Conservation (phyloP, 2,888 invertebrate genomes). For the Philaethria dido region DNA sequence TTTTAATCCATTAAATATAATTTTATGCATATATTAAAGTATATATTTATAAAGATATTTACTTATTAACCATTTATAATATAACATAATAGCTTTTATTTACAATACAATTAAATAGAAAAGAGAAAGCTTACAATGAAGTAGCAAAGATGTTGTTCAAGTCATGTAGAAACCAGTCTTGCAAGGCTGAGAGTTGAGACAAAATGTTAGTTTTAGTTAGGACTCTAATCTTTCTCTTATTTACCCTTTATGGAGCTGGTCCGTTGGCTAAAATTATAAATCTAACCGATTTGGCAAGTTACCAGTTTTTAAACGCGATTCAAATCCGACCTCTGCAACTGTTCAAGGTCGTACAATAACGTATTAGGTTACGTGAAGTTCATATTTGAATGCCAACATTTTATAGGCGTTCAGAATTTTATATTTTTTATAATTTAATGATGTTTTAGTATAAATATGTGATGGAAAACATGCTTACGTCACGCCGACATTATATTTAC, state of each 20-base stretch:
- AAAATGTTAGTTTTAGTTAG: conserved; percentile 5
- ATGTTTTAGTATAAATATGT: neutral
- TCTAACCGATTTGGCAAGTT: conserved; percentile 25
- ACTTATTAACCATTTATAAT: neutral
- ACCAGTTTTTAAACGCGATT: conserved; percentile 28
- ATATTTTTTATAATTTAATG: neutral
- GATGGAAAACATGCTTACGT: neutral
- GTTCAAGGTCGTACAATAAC: conserved; percentile 20
- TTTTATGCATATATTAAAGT: no score
- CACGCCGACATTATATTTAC: conserved; percentile 6
- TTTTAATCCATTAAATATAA: no score
- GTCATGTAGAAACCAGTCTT: conserved; percentile 35
- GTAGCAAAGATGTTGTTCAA: conserved; percentile 38
- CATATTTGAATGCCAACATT: conserved; percentile 14
- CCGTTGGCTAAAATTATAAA: conserved; percentile 5
- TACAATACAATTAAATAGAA: conserved; percentile 32
- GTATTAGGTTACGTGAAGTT: conserved; percentile 22
- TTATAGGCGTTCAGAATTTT: neutral
- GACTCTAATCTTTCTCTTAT: conserved; percentile 2
- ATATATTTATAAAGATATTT: no score
- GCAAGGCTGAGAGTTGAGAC: conserved; percentile 6
- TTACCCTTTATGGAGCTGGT: neutral
- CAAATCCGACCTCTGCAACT: conserved; percentile 17
- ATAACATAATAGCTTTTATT: conserved; percentile 4
- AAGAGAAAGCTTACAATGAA: conserved; percentile 40